A percentile compares a stretch with the other conserved stretches of the same genome.
phyloP scores from a whole-genome alignment of 1,140 invertebrate species.

The Rhyzopertha dominica region DNA sequence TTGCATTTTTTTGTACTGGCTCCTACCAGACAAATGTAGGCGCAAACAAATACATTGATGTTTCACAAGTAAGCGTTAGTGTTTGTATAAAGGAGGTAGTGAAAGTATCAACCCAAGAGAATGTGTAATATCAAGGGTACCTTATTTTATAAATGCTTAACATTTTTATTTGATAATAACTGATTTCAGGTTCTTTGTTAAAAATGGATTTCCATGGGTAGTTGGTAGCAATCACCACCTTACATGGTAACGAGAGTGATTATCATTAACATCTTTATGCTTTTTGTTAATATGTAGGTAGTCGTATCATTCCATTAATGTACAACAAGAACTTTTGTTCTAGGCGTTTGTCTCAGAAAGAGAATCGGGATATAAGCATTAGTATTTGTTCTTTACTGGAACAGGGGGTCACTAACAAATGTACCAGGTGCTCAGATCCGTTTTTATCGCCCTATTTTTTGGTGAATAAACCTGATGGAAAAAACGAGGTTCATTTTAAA shows the following conservation, averaged over 20 bases:
- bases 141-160: background rate
- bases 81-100: background rate
- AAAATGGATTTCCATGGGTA: slow-evolving; percentile 26
- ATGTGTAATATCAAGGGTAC: background rate
- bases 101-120: background rate
- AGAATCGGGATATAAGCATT: too few relatives aligned
- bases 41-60: background rate
- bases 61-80: background rate
- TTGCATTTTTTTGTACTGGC: background rate
- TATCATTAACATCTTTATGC: slow-evolving; percentile 36
- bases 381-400: too few relatives aligned
- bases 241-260: slow-evolving; percentile 16
- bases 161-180: background rate
- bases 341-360: too few relatives aligned
- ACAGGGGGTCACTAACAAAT: too few relatives aligned
- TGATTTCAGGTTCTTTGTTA: slow-evolving; percentile 15
- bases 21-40: background rate
- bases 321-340: too few relatives aligned
- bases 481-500: too few relatives aligned
- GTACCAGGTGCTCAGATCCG: too few relatives aligned
- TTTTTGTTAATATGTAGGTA: too few relatives aligned
- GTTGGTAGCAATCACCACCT: slow-evolving; percentile 34
- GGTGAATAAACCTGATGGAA: too few relatives aligned
- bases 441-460: too few relatives aligned
- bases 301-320: slow-evolving; percentile 38